Conservation (phyloP, 2,888 invertebrate genomes). For the Lycaena phlaeas region DNA sequence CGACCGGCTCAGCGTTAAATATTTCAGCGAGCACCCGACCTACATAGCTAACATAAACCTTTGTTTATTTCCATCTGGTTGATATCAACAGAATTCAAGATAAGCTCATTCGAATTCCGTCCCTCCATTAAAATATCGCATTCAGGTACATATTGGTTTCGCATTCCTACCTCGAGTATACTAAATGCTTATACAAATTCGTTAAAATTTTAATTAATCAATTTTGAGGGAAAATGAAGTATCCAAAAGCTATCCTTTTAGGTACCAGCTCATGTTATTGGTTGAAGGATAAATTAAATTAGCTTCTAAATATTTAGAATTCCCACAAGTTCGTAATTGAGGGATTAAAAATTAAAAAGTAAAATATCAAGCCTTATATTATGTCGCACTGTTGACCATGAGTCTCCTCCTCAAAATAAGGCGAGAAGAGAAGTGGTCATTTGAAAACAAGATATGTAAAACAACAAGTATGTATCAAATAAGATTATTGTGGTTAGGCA, state of each 20-base stretch:
- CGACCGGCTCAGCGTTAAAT: conserved; percentile 11
- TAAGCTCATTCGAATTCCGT: conserved; percentile 6
- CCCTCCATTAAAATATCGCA: conserved; percentile 8
- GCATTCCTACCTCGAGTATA: conserved; percentile 1
- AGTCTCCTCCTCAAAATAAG: too few relatives aligned
- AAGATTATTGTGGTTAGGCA: too few relatives aligned
- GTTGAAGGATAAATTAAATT: too few relatives aligned
- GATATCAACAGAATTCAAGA: conserved; percentile 10
- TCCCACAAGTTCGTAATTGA: too few relatives aligned
- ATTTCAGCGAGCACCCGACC: conserved; percentile 12
- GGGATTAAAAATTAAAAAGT: too few relatives aligned
- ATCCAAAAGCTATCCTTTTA: background rate
- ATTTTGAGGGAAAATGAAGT: background rate
- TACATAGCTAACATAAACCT: conserved; percentile 8
- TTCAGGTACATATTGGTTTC: conserved; percentile 3
- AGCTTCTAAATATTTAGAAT: too few relatives aligned
- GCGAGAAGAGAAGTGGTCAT: too few relatives aligned
- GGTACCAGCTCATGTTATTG: too few relatives aligned
- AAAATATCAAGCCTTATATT: too few relatives aligned
- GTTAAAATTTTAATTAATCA: background rate
- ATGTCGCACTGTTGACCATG: too few relatives aligned
- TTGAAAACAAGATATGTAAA: too few relatives aligned
- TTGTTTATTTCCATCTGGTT: conserved; percentile 11
- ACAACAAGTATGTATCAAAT: too few relatives aligned
- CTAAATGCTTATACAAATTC: background rate